Conservation (phyloP, 2,797 vertebrate genomes). For the Threskiornis aethiopicus region DNA sequence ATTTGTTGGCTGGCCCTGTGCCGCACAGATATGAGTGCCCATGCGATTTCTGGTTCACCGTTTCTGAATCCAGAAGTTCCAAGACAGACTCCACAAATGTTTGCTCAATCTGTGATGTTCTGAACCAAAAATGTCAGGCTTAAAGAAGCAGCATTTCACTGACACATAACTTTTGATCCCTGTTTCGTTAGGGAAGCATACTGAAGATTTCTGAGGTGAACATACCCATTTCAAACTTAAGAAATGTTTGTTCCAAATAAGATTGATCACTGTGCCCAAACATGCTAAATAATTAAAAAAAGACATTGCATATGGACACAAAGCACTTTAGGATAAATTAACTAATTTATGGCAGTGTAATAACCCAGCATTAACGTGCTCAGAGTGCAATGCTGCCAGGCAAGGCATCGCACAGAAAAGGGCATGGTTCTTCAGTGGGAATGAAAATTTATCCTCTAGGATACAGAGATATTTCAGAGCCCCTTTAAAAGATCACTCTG, state of each 20-base stretch:
- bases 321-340: neutral
- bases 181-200: neutral
- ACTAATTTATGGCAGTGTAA: neutral
- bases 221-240: neutral
- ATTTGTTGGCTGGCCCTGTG: rapidly evolving
- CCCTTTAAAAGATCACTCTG: neutral
- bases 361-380: neutral
- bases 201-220: neutral
- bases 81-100: neutral
- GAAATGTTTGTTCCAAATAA: neutral
- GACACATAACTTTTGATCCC: neutral
- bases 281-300: neutral
- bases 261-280: neutral
- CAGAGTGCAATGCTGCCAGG: neutral
- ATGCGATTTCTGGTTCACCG: neutral
- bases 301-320: neutral
- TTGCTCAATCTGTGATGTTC: neutral
- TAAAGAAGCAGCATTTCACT: neutral
- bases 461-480: neutral
- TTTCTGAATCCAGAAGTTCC: neutral
- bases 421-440: neutral
- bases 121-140: neutral
- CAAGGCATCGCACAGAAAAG: neutral
- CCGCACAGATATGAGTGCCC: rapidly evolving
- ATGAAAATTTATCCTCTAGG: neutral